phyloP scores from a whole-genome alignment of 2,888 invertebrate species.

The Nebria brevicollis region DNA sequence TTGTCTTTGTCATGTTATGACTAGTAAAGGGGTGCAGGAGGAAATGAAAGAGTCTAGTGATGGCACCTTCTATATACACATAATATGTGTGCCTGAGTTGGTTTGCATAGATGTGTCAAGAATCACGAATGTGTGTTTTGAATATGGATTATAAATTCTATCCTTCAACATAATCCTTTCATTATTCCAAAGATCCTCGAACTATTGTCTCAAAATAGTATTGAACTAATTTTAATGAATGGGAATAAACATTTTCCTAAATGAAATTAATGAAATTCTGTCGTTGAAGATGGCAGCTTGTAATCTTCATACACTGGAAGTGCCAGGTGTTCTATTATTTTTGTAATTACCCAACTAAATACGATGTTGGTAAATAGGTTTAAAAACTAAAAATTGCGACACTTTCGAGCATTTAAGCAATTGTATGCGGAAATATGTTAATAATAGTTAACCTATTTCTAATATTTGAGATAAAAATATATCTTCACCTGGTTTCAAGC shows the following conservation, averaged over 20 bases:
- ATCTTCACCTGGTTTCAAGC: background rate
- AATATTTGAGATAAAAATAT: background rate
- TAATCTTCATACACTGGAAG: too few species aligned
- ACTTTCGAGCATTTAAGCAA: background rate
- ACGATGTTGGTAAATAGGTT: too few species aligned
- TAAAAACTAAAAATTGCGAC: background rate
- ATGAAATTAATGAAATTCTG: too few species aligned
- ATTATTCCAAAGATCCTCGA: background rate
- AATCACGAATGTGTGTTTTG: background rate
- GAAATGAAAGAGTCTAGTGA: background rate
- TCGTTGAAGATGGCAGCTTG: too few species aligned
- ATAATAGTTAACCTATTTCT: background rate
- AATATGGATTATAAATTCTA: slow-evolving; percentile 15
- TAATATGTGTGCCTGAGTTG: background rate
- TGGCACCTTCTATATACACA: background rate
- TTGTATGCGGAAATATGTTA: background rate
- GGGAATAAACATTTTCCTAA: too few species aligned
- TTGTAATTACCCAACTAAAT: too few species aligned
- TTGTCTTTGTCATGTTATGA: background rate
- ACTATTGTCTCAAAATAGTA: background rate
- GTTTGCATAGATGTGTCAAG: background rate
- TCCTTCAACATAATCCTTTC: slow-evolving; percentile 8
- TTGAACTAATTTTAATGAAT: background rate
- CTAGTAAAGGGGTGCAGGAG: background rate
- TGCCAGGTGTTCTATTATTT: too few species aligned